A percentile compares a stretch with the other conserved stretches of the same genome.
Evolutionary conservation across 2,797 vertebrate genomes (phyloP).

Genomic region (Danio kyathit): DNA sequence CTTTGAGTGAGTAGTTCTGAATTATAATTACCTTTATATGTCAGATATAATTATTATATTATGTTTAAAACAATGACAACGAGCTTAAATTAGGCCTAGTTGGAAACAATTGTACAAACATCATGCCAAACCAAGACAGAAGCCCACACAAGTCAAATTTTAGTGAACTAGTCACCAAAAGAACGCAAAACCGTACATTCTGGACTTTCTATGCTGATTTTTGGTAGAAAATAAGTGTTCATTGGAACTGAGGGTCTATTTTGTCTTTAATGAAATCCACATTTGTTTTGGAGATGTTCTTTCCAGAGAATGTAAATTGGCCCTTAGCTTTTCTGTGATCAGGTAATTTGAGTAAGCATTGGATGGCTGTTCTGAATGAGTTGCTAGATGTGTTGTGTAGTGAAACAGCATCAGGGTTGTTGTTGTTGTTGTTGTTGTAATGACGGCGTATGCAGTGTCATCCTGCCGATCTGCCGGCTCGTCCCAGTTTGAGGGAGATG

Average conservation of each 20-base stretch:
- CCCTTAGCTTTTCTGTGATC: constrained; percentile 3
- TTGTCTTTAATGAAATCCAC: background rate
- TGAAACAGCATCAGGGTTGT: constrained; percentile 79
- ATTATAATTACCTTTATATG: too few species aligned
- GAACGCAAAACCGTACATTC: background rate
- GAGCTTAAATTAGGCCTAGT: background rate
- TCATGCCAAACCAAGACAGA: background rate
- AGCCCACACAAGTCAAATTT: background rate
- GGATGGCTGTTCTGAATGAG: background rate
- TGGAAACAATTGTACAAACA: background rate
- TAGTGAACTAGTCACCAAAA: background rate
- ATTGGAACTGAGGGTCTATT: background rate
- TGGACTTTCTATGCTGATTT: background rate
- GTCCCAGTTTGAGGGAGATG: constrained; percentile 69
- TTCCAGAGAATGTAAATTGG: background rate
- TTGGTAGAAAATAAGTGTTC: background rate
- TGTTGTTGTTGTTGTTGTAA: constrained; percentile 72
- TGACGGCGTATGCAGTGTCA: constrained; percentile 63
- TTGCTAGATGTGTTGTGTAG: constrained; percentile 67
- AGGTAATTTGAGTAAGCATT: background rate
- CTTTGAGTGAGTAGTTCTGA: too few species aligned
- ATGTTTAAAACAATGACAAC: background rate
- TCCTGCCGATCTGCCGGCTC: constrained; percentile 61
- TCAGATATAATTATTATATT: too few species aligned
- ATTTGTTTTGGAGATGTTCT: background rate